These are phyloP conservation scores for Leptinotarsa juncta DNA, from an alignment of 2,888 invertebrate species.

Conservation along the genomic window DNA sequence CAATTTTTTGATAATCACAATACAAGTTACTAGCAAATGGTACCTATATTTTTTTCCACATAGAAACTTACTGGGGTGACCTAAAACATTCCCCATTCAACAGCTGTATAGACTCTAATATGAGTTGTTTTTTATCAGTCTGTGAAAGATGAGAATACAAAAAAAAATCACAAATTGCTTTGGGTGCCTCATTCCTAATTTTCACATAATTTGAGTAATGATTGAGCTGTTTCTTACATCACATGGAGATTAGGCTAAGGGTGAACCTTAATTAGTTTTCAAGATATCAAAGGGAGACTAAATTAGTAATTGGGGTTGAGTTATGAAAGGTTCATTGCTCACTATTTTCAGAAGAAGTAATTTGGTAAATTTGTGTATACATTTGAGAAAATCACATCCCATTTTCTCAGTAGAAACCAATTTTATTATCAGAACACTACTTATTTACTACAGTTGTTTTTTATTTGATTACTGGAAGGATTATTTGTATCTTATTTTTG, in stretches of 20 bases:
- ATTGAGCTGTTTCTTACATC: conserved; percentile 28
- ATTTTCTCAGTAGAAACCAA: conserved; percentile 26
- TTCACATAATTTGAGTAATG: neutral
- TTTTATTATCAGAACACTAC: conserved; percentile 3
- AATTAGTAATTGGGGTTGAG: conserved; percentile 53
- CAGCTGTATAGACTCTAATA: too few species aligned
- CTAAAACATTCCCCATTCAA: too few species aligned
- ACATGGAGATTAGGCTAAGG: conserved; percentile 35
- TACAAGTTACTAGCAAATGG: too few species aligned
- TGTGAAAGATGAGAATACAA: too few species aligned
- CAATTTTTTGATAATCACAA: too few species aligned
- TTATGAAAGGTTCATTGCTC: conserved; percentile 48
- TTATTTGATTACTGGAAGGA: conserved; percentile 16
- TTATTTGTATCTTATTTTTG: conserved; percentile 11
- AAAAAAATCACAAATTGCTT: too few species aligned
- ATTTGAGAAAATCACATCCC: conserved; percentile 19
- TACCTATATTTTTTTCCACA: too few species aligned
- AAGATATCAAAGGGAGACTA: conserved; percentile 52
- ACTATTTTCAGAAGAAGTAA: conserved; percentile 41
- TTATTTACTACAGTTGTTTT: neutral
- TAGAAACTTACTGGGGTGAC: too few species aligned
- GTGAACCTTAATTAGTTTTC: conserved; percentile 53
- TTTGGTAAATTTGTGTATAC: conserved; percentile 44
- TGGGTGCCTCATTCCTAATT: neutral
- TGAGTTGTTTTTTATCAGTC: too few species aligned